phyloP scores from a whole-genome alignment of 2,888 invertebrate species.

The Pterobdella sp. region DNA sequence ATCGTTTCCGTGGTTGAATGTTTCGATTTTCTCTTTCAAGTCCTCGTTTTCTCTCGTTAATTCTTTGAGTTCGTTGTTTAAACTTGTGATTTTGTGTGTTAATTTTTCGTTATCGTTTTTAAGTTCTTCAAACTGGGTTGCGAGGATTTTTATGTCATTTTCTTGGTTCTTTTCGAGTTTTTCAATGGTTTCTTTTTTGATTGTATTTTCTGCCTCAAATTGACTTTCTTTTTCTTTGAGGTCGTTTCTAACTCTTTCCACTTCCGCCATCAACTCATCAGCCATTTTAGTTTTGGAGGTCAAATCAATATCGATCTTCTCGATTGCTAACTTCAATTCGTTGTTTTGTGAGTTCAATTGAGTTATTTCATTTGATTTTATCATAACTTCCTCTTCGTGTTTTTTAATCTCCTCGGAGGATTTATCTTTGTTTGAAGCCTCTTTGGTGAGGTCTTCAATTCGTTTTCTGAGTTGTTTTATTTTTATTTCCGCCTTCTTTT shows the following conservation, averaged over 20 bases:
- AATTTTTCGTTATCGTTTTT: not conserved
- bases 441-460: not conserved
- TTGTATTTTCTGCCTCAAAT: not conserved
- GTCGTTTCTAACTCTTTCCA: not conserved
- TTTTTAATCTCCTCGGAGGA: not conserved
- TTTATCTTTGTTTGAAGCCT: not conserved
- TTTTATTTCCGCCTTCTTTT: slow-evolving; percentile 27
- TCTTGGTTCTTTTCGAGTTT: not conserved
- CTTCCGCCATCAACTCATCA: not conserved
- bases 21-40: not conserved
- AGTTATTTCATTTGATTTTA: not conserved
- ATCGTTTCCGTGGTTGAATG: not conserved
- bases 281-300: not conserved
- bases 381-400: not conserved
- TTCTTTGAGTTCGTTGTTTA: not conserved
- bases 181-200: not conserved
- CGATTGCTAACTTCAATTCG: not conserved
- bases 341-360: not conserved
- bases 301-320: not conserved
- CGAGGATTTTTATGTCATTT: not conserved
- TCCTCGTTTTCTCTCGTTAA: not conserved
- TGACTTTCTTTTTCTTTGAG: not conserved
- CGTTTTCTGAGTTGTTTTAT: slow-evolving; percentile 22
- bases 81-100: not conserved
- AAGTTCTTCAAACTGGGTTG: too few species aligned